phyloP scores from a whole-genome alignment of 2,113 vertebrate genomes.

The Pygoscelis antarcticus region DNA sequence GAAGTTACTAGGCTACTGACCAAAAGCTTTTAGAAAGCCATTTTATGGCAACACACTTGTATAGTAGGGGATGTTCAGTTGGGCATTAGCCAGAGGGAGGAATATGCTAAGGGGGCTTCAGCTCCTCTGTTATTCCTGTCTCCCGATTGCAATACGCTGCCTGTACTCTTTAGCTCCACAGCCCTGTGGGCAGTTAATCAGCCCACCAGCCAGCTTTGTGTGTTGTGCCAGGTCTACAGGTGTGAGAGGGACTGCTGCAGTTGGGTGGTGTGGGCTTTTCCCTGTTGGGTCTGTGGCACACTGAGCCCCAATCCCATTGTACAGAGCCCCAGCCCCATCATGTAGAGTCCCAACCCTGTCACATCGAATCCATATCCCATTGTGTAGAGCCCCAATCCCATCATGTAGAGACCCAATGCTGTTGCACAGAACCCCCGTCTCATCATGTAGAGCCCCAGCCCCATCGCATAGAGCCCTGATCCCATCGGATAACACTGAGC shows the following conservation, averaged over 20 bases:
- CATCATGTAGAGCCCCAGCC: not conserved
- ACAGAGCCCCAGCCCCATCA: not conserved
- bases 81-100: not conserved
- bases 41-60: not conserved
- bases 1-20: not conserved
- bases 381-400: not conserved
- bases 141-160: not conserved
- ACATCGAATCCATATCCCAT: no score
- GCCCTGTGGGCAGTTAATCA: not conserved
- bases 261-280: not conserved
- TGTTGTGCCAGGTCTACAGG: no score
- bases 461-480: accelerated
- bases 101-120: not conserved
- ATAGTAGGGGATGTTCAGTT: not conserved
- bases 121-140: not conserved
- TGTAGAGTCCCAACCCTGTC: not conserved
- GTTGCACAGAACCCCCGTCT: not conserved
- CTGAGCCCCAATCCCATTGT: not conserved
- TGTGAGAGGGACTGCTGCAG: not conserved
- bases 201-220: not conserved
- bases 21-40: not conserved
- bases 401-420: not conserved
- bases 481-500: not conserved
- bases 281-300: not conserved
- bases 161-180: not conserved